Evolutionary conservation across 2,113 vertebrate species (phyloP).

Genomic region (Etia nguti): DNA sequence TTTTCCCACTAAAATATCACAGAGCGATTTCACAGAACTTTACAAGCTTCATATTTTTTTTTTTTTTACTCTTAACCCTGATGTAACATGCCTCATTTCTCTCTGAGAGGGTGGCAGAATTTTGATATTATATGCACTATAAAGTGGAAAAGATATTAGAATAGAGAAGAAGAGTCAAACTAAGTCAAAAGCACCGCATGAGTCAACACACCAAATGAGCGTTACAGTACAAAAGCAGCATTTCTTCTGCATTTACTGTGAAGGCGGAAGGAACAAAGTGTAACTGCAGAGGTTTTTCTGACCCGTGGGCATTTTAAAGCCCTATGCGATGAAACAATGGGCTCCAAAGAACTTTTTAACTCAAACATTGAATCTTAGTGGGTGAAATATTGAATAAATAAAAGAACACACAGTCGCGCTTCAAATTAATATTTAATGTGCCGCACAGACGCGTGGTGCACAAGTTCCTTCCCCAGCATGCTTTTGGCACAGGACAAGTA

Average conservation of each 20-base stretch:
- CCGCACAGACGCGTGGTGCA: background rate
- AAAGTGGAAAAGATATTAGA: background rate
- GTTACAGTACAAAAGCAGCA: background rate
- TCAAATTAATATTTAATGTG: conserved; percentile 54
- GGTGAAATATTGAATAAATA: conserved; percentile 37
- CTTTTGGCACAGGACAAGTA: conserved; percentile 10
- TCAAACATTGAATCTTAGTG: background rate
- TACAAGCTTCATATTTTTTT: background rate
- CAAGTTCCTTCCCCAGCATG: conserved; percentile 20
- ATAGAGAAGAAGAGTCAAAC: background rate
- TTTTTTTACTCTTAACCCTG: background rate
- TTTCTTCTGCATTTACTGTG: background rate
- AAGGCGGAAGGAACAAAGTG: conserved; percentile 7
- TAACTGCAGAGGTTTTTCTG: background rate
- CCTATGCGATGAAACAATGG: background rate
- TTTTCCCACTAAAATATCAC: background rate
- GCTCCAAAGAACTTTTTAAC: conserved; percentile 35
- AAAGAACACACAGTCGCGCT: conserved; percentile 16
- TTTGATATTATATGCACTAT: background rate
- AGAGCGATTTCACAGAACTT: background rate
- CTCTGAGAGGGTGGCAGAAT: background rate
- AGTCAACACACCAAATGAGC: background rate
- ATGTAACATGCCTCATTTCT: background rate
- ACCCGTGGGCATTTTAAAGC: conserved; percentile 21
- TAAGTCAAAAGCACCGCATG: background rate